Base-by-base conservation (phyloP, 2,888 invertebrate genomes). In the Lamellibrachia columna region DNA sequence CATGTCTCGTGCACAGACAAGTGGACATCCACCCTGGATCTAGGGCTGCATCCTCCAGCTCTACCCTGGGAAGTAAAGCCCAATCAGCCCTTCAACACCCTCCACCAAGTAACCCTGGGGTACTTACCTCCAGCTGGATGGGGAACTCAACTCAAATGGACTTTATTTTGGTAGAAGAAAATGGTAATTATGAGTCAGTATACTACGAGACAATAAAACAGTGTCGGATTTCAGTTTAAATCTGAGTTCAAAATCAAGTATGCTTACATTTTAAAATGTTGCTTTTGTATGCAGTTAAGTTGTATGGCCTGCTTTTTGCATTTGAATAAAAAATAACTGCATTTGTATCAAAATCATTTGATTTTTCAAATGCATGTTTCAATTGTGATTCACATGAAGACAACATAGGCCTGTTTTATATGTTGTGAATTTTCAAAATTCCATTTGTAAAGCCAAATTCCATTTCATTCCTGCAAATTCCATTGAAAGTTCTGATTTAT, bases 351-450 rank as follows among this genome's bases (percentile, higher is more conserved):
- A 55, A 55, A 9, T 55, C 2, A 55, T 55, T 55, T 55, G 7
- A 55, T 9, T 55, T 55, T 55, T 55, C 55, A 55, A 55, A 55
- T 55, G 55, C 55, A 55, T 55, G 55, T 55, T 55, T 55, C 55
- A 55, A 55, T 9, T 55, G 55, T 55, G 55, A 55, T 55, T 55
- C 8, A 55, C 9, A 55, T 55, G 0, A 2, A 55, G 9, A 55
- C 55, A 55, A 55, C 7, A 55, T 1, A 3, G 2, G 40, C 40
- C 40, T 40, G 40, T 52, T 90, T 90, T 11, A 52, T 15, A 52
- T 90, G 9, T 52, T 90, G 90, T 90, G 11, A 90, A 52, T 90
- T 90, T 52, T 40, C 9, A 90, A 90, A 90, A 90, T 90, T 40
- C 9, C 90, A 4, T 52, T 90, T 90, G 40, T 52, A 90, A 90